phyloP scores from a whole-genome alignment of 2,888 invertebrate genomes.

The Stenotaenia linearis region DNA sequence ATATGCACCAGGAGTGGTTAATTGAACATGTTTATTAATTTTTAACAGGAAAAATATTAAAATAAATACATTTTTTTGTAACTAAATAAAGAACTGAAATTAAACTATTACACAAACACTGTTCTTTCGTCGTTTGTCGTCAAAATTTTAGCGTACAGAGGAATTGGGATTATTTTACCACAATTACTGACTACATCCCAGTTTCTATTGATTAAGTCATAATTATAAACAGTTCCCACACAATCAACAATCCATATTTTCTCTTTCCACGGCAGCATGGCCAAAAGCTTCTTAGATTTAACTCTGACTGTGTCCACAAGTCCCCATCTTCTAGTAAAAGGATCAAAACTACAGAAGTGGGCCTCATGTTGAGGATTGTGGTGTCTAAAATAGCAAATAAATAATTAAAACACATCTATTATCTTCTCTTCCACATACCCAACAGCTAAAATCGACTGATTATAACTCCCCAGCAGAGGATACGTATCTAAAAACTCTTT shows the following conservation, averaged over 20 bases:
- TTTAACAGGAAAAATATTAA: no score
- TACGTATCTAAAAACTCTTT: constrained; percentile 17
- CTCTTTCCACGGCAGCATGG: not conserved
- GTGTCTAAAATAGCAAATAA: not conserved
- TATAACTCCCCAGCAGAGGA: not conserved
- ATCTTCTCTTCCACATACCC: not conserved
- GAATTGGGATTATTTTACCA: not conserved
- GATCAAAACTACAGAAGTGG: not conserved
- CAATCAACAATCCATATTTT: constrained; percentile 24
- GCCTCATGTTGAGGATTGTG: not conserved
- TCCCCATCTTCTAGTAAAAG: not conserved
- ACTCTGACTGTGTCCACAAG: not conserved
- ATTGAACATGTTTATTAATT: no score
- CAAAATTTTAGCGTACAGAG: not conserved
- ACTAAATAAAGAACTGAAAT: no score
- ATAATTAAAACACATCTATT: not conserved
- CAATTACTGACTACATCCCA: constrained; percentile 4
- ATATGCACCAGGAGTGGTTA: no score
- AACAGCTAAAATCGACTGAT: not conserved
- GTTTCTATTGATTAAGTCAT: not conserved
- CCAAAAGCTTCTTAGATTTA: not conserved
- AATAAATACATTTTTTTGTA: no score
- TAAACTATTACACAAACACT: no score
- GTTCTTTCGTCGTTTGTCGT: not conserved
- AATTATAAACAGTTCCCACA: not conserved